A percentile compares a stretch with the other conserved stretches of the same genome.
These are phyloP conservation scores for Ceratosolen fusciceps DNA, from an alignment of 1,140 invertebrate genomes.

Conservation along the genomic window DNA sequence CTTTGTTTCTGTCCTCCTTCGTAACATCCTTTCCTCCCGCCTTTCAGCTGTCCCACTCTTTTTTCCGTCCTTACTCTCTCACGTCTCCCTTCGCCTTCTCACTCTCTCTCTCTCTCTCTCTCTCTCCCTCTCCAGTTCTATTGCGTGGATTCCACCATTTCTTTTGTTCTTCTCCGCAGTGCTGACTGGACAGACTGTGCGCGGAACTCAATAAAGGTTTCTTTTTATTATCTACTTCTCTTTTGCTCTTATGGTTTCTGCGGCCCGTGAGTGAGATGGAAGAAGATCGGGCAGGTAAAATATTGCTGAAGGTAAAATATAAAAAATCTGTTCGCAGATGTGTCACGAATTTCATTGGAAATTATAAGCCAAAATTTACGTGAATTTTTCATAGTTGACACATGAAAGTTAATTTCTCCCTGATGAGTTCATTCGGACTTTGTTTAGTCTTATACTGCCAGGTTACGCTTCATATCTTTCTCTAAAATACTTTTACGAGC, in stretches of 20 bases:
- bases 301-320: not conserved
- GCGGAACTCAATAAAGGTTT: constrained; percentile 48
- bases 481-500: not conserved
- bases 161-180: not conserved
- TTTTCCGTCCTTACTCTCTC: too few relatives aligned
- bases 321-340: constrained; percentile 30
- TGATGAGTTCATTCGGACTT: not conserved
- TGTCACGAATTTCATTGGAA: constrained; percentile 27
- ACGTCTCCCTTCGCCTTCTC: too few relatives aligned
- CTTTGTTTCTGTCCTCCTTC: constrained; percentile 37
- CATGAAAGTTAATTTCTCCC: not conserved
- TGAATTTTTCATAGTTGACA: not conserved
- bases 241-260: not conserved
- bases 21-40: constrained; percentile 31
- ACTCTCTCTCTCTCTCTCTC: constrained; percentile 26
- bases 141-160: constrained; percentile 1
- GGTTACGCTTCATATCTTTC: not conserved
- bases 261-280: not conserved
- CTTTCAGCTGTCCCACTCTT: constrained; percentile 1
- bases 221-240: constrained; percentile 13
- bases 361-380: not conserved
- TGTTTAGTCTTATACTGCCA: too few relatives aligned
- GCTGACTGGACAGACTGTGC: constrained; percentile 34
- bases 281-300: not conserved
- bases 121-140: constrained; percentile 19